phyloP scores from a whole-genome alignment of 2,888 invertebrate genomes.

The Disparrhopalites patrizii region DNA sequence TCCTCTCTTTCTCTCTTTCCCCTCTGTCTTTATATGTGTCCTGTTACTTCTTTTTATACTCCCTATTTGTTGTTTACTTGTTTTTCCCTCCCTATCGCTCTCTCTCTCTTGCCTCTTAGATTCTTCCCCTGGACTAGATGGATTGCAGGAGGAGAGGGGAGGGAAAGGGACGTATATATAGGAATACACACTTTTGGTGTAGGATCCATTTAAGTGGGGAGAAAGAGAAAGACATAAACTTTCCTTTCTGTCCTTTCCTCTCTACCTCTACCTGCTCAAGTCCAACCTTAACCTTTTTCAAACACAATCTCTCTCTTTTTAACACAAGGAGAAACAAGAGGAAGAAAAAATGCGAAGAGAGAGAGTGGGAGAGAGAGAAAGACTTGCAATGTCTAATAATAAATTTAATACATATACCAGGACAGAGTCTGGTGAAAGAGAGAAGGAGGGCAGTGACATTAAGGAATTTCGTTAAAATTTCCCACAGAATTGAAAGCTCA shows the following conservation, averaged over 20 bases:
- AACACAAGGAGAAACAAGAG: no score
- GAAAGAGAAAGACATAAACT: neutral
- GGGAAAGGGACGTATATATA: neutral
- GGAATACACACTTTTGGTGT: neutral
- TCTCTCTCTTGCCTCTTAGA: conserved; percentile 17
- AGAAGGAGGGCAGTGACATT: no score
- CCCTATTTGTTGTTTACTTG: conserved; percentile 11
- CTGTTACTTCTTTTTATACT: conserved; percentile 13
- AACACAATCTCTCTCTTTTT: no score
- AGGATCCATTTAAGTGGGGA: neutral
- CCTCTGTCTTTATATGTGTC: neutral
- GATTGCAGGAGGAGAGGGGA: neutral
- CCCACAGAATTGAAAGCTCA: no score
- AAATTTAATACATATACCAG: no score
- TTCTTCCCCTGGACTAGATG: neutral
- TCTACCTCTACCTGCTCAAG: no score
- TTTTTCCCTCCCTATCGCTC: conserved; percentile 8
- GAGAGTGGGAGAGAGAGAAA: neutral
- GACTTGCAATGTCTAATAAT: no score
- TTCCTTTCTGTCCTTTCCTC: neutral
- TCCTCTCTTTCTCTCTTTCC: neutral
- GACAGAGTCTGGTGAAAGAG: no score
- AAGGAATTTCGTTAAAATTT: no score
- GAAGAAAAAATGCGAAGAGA: neutral
- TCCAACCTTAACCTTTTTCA: no score